phyloP scores from a whole-genome alignment of 2,888 invertebrate species.

The Drosophila anomalipes region DNA sequence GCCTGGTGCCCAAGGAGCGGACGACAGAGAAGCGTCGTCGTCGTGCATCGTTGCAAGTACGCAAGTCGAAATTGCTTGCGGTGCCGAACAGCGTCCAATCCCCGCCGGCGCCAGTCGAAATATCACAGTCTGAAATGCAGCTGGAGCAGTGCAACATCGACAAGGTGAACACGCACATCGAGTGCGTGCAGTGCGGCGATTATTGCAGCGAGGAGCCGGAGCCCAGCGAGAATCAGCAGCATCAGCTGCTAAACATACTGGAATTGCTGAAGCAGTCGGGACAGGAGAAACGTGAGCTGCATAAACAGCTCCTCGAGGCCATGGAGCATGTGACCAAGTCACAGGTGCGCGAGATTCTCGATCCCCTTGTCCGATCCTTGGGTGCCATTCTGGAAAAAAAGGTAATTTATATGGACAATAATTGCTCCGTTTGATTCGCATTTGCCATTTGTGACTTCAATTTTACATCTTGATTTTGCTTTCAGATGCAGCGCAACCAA shows the following conservation, averaged over 20 bases:
- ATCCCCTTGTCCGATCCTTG: constrained; percentile 72
- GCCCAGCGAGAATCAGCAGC: constrained; percentile 6
- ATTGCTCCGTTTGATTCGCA: neutral
- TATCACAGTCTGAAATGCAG: constrained; percentile 2
- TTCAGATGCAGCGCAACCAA: constrained; percentile 4
- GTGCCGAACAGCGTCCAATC: neutral
- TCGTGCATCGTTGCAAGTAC: constrained; percentile 5
- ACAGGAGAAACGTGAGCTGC: constrained; percentile 40
- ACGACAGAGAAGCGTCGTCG: constrained; percentile 20
- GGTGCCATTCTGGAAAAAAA: constrained; percentile 57
- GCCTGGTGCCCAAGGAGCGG: constrained; percentile 68
- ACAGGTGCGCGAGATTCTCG: constrained; percentile 74
- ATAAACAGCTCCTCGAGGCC: constrained; percentile 70
- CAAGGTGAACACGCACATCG: constrained; percentile 56
- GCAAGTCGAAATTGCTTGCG: constrained; percentile 4
- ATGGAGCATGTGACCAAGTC: constrained; percentile 77
- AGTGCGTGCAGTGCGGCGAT: constrained; percentile 49
- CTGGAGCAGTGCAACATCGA: constrained; percentile 33
- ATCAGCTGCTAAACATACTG: constrained; percentile 29
- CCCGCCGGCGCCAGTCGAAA: neutral
- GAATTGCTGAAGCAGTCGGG: constrained; percentile 30
- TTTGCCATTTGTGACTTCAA: neutral
- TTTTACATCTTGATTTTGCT: neutral
- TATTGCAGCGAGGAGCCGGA: constrained; percentile 12
- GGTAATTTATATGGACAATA: constrained; percentile 7